Percentiles rank a stretch among this genome's conserved stretches.
Conservation (phyloP, 1,140 invertebrate species). For the Meloidogyne floridensis region DNA sequence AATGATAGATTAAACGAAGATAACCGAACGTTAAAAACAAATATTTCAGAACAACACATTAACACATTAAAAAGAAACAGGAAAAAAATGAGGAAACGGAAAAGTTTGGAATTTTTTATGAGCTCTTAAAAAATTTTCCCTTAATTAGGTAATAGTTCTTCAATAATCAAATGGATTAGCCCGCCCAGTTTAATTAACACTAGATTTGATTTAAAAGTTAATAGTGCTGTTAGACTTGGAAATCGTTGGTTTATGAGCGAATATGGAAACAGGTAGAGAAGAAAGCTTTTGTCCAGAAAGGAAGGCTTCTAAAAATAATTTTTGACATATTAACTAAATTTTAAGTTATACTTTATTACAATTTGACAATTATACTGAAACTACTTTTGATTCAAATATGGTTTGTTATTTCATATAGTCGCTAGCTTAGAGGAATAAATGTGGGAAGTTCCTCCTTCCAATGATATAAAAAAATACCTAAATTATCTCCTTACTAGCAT, state of each 20-base stretch:
- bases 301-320: background rate
- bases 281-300: background rate
- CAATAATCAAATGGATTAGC: conserved; percentile 15
- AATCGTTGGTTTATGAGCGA: conserved; percentile 43
- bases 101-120: background rate
- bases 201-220: conserved; percentile 22
- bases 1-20: conserved; percentile 6
- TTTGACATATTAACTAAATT: background rate
- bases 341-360: conserved; percentile 30
- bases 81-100: background rate
- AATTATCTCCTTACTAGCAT: no score
- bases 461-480: no score
- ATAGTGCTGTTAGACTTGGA: conserved; percentile 30
- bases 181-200: conserved; percentile 10
- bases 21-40: conserved; percentile 13
- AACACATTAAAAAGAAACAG: background rate
- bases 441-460: no score
- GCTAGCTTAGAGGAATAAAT: no score
- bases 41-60: background rate
- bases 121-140: no score
- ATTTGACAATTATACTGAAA: conserved; percentile 10
- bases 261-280: conserved; percentile 26
- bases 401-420: no score
- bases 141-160: background rate
- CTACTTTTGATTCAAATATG: no score